phyloP scores from a whole-genome alignment of 2,888 invertebrate genomes.

The Ectemnius cavifrons region DNA sequence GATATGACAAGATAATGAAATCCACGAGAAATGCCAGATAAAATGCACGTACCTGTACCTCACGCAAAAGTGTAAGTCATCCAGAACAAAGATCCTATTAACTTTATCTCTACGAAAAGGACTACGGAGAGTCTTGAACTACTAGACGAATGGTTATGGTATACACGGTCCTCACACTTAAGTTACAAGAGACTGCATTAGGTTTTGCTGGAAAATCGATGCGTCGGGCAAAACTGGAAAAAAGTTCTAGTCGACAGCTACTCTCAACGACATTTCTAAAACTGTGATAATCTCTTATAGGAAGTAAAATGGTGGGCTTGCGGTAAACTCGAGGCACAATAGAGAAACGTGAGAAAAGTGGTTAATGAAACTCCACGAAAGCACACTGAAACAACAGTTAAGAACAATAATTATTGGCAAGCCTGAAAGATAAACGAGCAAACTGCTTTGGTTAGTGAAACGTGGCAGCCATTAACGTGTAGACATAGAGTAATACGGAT shows the following conservation, averaged over 20 bases:
- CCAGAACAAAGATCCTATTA: too few species aligned
- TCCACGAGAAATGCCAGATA: too few species aligned
- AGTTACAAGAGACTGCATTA: too few species aligned
- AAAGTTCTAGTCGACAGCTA: conserved; percentile 2
- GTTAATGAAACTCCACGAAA: conserved; percentile 48
- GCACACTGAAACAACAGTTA: conserved; percentile 60
- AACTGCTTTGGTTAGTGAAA: conserved; percentile 52
- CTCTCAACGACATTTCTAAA: conserved; percentile 14
- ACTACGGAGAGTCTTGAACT: too few species aligned
- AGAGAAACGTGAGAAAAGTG: conserved; percentile 17
- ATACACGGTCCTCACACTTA: too few species aligned
- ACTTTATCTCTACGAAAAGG: too few species aligned
- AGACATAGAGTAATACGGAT: conserved; percentile 50
- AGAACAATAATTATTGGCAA: conserved; percentile 52
- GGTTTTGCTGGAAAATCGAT: background rate
- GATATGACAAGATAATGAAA: too few species aligned
- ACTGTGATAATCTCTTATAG: conserved; percentile 8
- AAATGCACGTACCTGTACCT: too few species aligned
- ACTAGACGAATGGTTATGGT: too few species aligned
- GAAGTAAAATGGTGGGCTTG: conserved; percentile 6
- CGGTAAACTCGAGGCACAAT: conserved; percentile 4
- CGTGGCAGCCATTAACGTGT: conserved; percentile 58
- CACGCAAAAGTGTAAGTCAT: too few species aligned
- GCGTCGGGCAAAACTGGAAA: background rate
- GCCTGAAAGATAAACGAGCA: conserved; percentile 58